Conservation (phyloP, 2,113 vertebrate genomes). For the rabbit (Oryctolagus cuniculus) region mOryCun1.1 NC_091434.1:140362501-140363000, state of each 20-base stretch:
- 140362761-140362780: slow-evolving; percentile 67
- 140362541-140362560: slow-evolving; percentile 10
- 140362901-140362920: slow-evolving; percentile 71
- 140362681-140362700: slow-evolving; percentile 68
- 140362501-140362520: background rate
- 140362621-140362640: slow-evolving; percentile 75
- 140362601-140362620: slow-evolving; percentile 65
- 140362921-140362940: slow-evolving; percentile 78
- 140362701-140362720: slow-evolving; percentile 72
- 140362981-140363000: background rate
- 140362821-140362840: slow-evolving; percentile 56
- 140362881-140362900: slow-evolving; percentile 76
- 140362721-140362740: slow-evolving; percentile 66
- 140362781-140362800: slow-evolving; percentile 71
- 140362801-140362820: slow-evolving; percentile 22
- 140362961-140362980: slow-evolving; percentile 1
- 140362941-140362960: slow-evolving; percentile 60
- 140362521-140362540: background rate
- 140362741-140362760: slow-evolving; percentile 68
- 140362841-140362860: slow-evolving; percentile 63
- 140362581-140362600: slow-evolving; percentile 63
- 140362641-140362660: slow-evolving; percentile 60
- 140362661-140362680: slow-evolving; percentile 82
- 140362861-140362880: slow-evolving; percentile 82
- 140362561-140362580: slow-evolving; percentile 73